Conservation (phyloP, 2,797 vertebrate genomes). For the Spea hammondii region DNA sequence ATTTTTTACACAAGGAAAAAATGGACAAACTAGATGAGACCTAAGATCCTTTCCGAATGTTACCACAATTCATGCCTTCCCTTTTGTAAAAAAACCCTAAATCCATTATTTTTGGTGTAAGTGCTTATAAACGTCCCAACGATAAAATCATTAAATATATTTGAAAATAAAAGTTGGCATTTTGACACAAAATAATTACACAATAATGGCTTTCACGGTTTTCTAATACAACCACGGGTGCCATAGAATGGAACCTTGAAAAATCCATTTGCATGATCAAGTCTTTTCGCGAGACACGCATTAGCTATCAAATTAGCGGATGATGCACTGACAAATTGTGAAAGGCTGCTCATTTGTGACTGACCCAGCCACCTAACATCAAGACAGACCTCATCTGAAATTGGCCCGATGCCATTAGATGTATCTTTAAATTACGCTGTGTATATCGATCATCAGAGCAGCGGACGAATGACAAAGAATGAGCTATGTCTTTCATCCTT, state of each 20-base stretch:
- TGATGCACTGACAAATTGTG: conserved; percentile 64
- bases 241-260: conserved; percentile 23
- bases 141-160: not conserved
- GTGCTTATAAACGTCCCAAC: no score
- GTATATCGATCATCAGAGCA: conserved; percentile 62
- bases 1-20: no score
- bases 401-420: conserved; percentile 66
- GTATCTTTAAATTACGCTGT: conserved; percentile 67
- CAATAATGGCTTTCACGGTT: conserved; percentile 46
- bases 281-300: conserved; percentile 59
- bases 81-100: no score
- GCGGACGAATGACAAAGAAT: conserved; percentile 20
- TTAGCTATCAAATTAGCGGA: conserved; percentile 63
- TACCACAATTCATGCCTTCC: no score
- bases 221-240: conserved; percentile 21
- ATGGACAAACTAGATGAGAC: no score
- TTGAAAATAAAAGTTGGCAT: not conserved
- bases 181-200: conserved; percentile 43
- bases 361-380: conserved; percentile 62
- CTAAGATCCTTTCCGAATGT: no score
- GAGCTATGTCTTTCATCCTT: conserved; percentile 65
- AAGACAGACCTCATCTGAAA: conserved; percentile 61
- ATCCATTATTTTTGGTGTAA: no score
- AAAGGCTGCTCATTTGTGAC: conserved; percentile 64
- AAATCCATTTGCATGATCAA: conserved; percentile 53